Evolutionary conservation across 2,113 vertebrate genomes (phyloP).

Genomic region (Sebastes fasciatus): DNA sequence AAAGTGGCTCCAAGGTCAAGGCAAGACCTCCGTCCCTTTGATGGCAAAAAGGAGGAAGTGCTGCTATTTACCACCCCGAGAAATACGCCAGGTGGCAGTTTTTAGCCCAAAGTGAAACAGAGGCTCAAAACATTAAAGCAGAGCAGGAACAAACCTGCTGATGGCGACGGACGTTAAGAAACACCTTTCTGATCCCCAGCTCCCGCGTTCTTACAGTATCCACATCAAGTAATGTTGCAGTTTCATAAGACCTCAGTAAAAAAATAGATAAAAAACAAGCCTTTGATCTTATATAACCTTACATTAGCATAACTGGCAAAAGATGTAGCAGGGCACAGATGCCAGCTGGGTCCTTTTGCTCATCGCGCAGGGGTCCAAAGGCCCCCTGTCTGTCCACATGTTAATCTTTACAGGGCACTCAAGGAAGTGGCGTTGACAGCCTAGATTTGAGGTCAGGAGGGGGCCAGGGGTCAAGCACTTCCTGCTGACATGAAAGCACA

Average conservation of each 20-base stretch:
- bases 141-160: constrained; percentile 31
- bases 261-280: constrained; percentile 31
- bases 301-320: constrained; percentile 54
- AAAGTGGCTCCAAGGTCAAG: constrained; percentile 62
- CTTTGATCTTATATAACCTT: constrained; percentile 58
- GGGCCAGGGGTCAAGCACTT: constrained; percentile 82
- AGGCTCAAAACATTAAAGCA: constrained; percentile 28
- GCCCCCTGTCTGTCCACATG: constrained; percentile 77
- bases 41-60: constrained; percentile 52
- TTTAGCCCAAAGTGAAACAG: constrained; percentile 42
- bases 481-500: constrained; percentile 85
- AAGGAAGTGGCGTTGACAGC: constrained; percentile 84
- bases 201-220: background rate
- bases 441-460: constrained; percentile 80
- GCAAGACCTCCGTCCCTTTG: constrained; percentile 54
- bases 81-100: constrained; percentile 51
- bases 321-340: constrained; percentile 54
- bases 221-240: constrained; percentile 4
- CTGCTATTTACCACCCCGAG: constrained; percentile 53
- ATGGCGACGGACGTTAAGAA: background rate
- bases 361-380: constrained; percentile 43
- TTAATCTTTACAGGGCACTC: constrained; percentile 82
- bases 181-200: constrained; percentile 24
- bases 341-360: constrained; percentile 64
- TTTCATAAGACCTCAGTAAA: constrained; percentile 19